Evolutionary conservation across 2,888 invertebrate genomes (phyloP).

Genomic region (Orthosia gracilis): DNA sequence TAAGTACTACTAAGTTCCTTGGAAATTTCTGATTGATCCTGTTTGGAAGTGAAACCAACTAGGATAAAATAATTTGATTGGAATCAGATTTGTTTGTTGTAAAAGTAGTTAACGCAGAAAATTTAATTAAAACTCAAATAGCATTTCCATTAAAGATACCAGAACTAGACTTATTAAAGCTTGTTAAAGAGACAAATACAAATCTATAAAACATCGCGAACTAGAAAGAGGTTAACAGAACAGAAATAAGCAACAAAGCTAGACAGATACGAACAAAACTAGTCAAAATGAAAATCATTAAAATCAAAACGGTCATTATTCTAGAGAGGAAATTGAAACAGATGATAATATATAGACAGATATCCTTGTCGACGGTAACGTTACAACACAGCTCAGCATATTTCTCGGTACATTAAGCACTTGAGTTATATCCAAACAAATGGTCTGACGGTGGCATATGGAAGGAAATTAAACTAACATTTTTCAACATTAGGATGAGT

Average conservation of each 20-base stretch:
- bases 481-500: slow-evolving; percentile 71
- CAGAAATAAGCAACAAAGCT: not conserved
- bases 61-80: not conserved
- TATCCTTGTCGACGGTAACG: slow-evolving; percentile 38
- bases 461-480: slow-evolving; percentile 75
- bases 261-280: slow-evolving; percentile 12
- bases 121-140: not conserved
- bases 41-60: not conserved
- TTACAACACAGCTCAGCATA: slow-evolving; percentile 68
- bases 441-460: slow-evolving; percentile 73
- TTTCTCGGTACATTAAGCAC: slow-evolving; percentile 73
- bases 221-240: not conserved
- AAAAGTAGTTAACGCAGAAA: not conserved
- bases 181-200: not conserved
- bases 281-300: slow-evolving; percentile 27
- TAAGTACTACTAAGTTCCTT: slow-evolving; percentile 19
- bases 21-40: slow-evolving; percentile 21
- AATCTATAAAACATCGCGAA: not conserved
- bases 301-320: slow-evolving; percentile 12
- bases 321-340: slow-evolving; percentile 26
- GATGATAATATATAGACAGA: slow-evolving; percentile 32
- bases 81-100: not conserved
- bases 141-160: not conserved
- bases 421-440: slow-evolving; percentile 74
- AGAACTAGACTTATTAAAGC: not conserved